Evolutionary conservation across 2,797 vertebrate species (phyloP).

Genomic region (Mus minutoides): DNA sequence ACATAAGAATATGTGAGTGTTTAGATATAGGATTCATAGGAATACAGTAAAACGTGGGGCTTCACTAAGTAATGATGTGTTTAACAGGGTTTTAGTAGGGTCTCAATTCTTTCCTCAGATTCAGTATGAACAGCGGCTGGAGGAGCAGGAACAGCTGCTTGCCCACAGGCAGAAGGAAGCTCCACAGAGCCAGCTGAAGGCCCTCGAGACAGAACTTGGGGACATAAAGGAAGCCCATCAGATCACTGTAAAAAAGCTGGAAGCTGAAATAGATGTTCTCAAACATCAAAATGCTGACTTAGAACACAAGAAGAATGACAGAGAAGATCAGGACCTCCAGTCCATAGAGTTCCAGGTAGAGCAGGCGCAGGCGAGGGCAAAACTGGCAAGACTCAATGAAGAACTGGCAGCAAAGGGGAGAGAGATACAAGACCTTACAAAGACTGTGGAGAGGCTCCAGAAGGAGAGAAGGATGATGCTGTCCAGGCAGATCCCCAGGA

Average conservation of each 20-base stretch:
- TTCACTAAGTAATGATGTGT: neutral
- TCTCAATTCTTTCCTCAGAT: conserved; percentile 87
- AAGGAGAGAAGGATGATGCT: conserved; percentile 91
- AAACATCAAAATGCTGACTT: conserved; percentile 88
- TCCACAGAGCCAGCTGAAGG: conserved; percentile 71
- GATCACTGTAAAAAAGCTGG: conserved; percentile 86
- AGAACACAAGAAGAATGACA: conserved; percentile 79
- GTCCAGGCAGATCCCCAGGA: conserved; percentile 82
- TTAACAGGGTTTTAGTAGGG: neutral
- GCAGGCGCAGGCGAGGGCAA: conserved; percentile 86
- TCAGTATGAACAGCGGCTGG: conserved; percentile 93
- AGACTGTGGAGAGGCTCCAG: conserved; percentile 94
- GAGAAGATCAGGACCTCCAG: conserved; percentile 79
- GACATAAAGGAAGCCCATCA: conserved; percentile 85
- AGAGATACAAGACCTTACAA: conserved; percentile 92
- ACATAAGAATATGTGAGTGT: neutral
- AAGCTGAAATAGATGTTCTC: conserved; percentile 88
- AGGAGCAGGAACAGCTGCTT: conserved; percentile 91
- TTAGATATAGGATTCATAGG: neutral
- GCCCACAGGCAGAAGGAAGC: conserved; percentile 82
- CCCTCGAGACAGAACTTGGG: conserved; percentile 88
- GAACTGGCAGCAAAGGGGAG: conserved; percentile 91
- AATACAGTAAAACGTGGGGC: neutral
- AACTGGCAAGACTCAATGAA: conserved; percentile 90
- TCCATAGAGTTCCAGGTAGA: conserved; percentile 86